phyloP scores from a whole-genome alignment of 2,113 vertebrate species.

The Gallinago jamesoni region DNA sequence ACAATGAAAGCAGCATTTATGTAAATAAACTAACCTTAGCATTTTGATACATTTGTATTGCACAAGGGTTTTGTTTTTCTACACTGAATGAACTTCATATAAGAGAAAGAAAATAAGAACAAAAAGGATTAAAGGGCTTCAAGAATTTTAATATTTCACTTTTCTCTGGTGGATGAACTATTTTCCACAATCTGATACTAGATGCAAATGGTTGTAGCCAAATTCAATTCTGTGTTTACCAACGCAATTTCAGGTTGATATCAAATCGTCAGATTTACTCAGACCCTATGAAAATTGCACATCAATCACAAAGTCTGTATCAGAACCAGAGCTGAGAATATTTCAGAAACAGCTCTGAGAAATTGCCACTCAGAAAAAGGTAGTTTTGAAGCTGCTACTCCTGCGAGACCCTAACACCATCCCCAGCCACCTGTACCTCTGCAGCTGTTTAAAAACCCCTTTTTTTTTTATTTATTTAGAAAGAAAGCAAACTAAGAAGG shows the following conservation, averaged over 20 bases:
- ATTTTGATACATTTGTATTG: constrained; percentile 10
- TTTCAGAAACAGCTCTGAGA: not conserved
- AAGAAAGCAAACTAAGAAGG: not conserved
- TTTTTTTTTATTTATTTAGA: not conserved
- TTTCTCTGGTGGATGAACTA: constrained; percentile 8
- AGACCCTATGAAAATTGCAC: constrained; percentile 20
- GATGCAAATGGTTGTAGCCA: constrained; percentile 39
- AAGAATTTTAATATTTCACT: constrained; percentile 51
- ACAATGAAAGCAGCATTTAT: constrained; percentile 38
- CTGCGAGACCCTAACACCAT: accelerated
- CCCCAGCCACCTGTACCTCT: not conserved
- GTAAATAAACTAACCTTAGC: constrained; percentile 48
- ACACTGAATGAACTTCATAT: not conserved
- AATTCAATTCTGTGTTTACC: constrained; percentile 50
- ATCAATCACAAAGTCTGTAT: not conserved
- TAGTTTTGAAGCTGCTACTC: not conserved
- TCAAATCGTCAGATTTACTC: not conserved
- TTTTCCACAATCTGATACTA: constrained; percentile 15
- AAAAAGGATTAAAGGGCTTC: constrained; percentile 54
- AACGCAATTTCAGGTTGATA: constrained; percentile 32
- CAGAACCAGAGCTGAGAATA: not conserved
- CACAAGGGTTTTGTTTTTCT: not conserved
- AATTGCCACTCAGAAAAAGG: not conserved
- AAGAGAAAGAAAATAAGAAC: constrained; percentile 26
- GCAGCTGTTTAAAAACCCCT: not conserved